phyloP scores from a whole-genome alignment of 2,888 invertebrate species.

The Drosophila sordidula region DNA sequence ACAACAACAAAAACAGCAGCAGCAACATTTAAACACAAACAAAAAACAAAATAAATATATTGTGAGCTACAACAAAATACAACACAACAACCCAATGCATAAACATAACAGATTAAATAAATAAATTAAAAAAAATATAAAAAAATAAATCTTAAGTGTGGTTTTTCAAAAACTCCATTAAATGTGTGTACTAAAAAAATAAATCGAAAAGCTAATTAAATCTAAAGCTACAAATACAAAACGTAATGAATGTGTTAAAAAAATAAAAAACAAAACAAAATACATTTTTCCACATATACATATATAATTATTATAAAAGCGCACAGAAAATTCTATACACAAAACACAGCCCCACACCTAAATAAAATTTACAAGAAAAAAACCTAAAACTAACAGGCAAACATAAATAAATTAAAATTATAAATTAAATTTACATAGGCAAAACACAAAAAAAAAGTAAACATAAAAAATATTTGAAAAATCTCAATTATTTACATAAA shows the following conservation, averaged over 20 bases:
- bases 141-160: constrained; percentile 60
- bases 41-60: constrained; percentile 18
- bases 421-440: constrained; percentile 77
- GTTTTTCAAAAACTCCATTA: constrained; percentile 75
- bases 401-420: constrained; percentile 40
- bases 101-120: constrained; percentile 42
- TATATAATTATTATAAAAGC: constrained; percentile 39
- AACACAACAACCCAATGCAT: constrained; percentile 67
- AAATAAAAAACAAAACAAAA: constrained; percentile 1
- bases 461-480: constrained; percentile 61
- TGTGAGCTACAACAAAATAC: constrained; percentile 42
- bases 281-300: constrained; percentile 48
- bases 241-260: constrained; percentile 54
- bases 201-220: constrained; percentile 54
- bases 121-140: constrained; percentile 24
- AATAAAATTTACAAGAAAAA: constrained; percentile 70
- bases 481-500: constrained; percentile 82
- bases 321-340: constrained; percentile 66
- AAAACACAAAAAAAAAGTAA: constrained; percentile 44
- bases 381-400: constrained; percentile 32
- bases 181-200: constrained; percentile 70
- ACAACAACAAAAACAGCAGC: constrained; percentile 6
- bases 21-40: constrained; percentile 21
- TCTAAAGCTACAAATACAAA: constrained; percentile 23
- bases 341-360: constrained; percentile 53